Evolutionary conservation across 2,888 invertebrate species (phyloP), one percentile per base, ranked within the genome.

Genomic region (Yponomeuta evonymella): DNA sequence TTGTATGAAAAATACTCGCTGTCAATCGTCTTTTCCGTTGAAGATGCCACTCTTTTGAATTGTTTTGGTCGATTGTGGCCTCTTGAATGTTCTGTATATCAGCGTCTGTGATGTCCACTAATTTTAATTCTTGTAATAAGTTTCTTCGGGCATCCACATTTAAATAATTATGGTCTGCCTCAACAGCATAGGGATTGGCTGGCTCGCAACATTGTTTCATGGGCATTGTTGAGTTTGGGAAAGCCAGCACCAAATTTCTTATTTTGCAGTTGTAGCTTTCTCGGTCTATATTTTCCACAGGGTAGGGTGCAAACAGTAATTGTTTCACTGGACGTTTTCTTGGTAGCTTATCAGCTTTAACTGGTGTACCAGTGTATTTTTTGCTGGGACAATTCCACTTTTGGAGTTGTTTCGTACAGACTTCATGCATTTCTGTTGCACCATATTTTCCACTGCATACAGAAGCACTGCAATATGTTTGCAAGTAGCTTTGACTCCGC

Each of bases 101-200:
- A 33, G 33, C 33, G 33, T 33, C 33, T 33, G 33, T 33, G 33
- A 33, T 33, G 33, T 33, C 33, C 3, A 33, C 33, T 33, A 33
- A 33, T 33, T 33, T 33, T 33, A 33, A 33, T 5, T 33, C 33
- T 33, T 33, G 33, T 33, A 33, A 33, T 5, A 2, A 33, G 33
- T 33, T 33, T 33, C 5, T 33, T 33, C 33, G 33, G 33, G 33
- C 33, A 33, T 33, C 33, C 33, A 33, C 5, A 4, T 33, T 33
- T 4, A 33, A 33, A 33, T 33, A 33, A 33, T 51, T 48, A 69
- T 69, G 58, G 48, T 69, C 69, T 3, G 10, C 10, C 29, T 48
- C 33, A 51, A 69, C 36, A 58, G 51, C 69, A 58, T 69, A 29
- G 10, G 58, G 69, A 30, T 69, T 69, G 2, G 69, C 69, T 29